These are phyloP conservation scores for Odontamblyopus lacepedii DNA, from an alignment of 2,797 vertebrate species.

Conservation along the genomic window DNA sequence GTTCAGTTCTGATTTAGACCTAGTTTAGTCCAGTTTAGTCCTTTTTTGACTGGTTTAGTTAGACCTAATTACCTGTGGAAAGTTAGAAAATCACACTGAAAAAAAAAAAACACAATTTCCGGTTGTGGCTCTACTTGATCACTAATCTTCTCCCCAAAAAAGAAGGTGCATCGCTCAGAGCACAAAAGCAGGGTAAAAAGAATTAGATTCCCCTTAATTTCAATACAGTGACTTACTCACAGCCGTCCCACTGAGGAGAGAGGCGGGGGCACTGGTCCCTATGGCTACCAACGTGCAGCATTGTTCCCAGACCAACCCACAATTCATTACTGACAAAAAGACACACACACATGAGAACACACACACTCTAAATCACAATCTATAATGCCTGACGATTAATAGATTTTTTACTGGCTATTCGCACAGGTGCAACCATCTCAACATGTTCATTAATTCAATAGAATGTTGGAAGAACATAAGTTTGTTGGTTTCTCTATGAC, in stretches of 20 bases:
- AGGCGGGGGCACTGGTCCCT: constrained; percentile 76
- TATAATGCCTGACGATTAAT: constrained; percentile 52
- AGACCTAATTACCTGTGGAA: not conserved
- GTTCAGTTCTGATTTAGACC: not conserved
- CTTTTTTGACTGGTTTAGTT: not conserved
- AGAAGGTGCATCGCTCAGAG: constrained; percentile 52
- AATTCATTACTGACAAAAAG: constrained; percentile 80
- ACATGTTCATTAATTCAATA: constrained; percentile 22
- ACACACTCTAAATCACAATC: constrained; percentile 59
- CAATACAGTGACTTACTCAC: constrained; percentile 74
- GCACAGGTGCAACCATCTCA: constrained; percentile 45
- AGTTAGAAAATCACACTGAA: not conserved
- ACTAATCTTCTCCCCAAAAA: constrained; percentile 33
- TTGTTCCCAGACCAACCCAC: constrained; percentile 82
- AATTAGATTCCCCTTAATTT: constrained; percentile 68
- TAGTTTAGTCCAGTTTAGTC: not conserved
- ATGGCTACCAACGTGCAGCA: constrained; percentile 82
- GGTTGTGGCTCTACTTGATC: constrained; percentile 6
- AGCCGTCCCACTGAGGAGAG: constrained; percentile 74
- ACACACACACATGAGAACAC: constrained; percentile 57
- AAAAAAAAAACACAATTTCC: constrained; percentile 9
- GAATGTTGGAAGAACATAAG: constrained; percentile 29
- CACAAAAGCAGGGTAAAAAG: constrained; percentile 62
- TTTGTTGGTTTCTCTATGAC: constrained; percentile 49
- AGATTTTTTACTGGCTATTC: constrained; percentile 46